Conservation (phyloP, 2,113 vertebrate species). For the Eidolon helvum region DNA sequence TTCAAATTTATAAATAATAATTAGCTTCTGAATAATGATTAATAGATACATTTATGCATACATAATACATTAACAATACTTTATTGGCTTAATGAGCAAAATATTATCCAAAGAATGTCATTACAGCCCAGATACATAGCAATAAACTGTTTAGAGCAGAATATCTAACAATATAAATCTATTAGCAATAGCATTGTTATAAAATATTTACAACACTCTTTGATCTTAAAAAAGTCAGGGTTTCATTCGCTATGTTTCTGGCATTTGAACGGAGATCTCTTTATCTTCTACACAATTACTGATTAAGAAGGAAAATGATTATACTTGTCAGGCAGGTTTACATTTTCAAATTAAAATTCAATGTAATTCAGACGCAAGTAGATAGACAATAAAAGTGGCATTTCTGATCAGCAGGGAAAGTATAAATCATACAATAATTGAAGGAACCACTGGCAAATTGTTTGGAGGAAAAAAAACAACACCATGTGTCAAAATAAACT, state of each 20-base stretch:
- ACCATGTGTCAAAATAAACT: constrained; percentile 12
- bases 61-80: neutral
- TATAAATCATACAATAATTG: neutral
- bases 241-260: constrained; percentile 11
- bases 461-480: neutral
- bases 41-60: neutral
- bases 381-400: neutral
- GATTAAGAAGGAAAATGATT: neutral
- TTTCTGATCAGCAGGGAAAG: neutral
- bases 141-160: neutral
- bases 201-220: constrained; percentile 24
- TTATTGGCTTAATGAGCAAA: neutral
- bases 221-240: neutral
- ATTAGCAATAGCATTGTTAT: constrained; percentile 8
- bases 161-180: neutral
- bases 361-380: neutral
- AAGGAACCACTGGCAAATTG: neutral
- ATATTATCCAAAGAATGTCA: constrained; percentile 3
- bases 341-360: constrained; percentile 32
- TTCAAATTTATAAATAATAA: constrained; percentile 20
- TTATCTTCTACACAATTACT: neutral
- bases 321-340: neutral
- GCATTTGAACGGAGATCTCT: neutral
- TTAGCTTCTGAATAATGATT: neutral
- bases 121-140: neutral